Conservation (phyloP, 2,888 invertebrate genomes). For the Lepas anatifera region DNA sequence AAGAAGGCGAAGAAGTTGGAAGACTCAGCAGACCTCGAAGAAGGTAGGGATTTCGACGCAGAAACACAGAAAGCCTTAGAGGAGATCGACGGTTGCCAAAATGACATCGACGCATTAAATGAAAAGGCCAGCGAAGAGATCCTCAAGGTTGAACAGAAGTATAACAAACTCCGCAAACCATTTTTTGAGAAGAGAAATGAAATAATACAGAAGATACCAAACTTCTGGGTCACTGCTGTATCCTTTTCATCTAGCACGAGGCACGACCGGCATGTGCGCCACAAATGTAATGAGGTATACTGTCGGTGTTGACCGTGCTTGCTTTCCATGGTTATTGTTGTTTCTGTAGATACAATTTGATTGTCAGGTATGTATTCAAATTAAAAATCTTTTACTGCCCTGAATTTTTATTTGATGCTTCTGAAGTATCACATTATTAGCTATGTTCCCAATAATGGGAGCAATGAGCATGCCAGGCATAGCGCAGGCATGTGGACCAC, state of each 20-base stretch:
- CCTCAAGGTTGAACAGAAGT: slow-evolving; percentile 66
- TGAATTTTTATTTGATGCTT: background rate
- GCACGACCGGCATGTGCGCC: background rate
- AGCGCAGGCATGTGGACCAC: too few species aligned
- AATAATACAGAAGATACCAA: slow-evolving; percentile 61
- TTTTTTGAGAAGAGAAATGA: slow-evolving; percentile 61
- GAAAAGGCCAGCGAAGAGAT: slow-evolving; percentile 76
- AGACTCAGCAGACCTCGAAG: slow-evolving; percentile 28
- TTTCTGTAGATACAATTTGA: too few species aligned
- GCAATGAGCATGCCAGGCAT: too few species aligned
- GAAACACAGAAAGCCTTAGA: slow-evolving; percentile 53
- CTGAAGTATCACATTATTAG: too few species aligned
- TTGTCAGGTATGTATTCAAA: too few species aligned
- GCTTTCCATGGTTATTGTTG: too few species aligned
- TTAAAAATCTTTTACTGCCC: too few species aligned
- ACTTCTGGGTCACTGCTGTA: slow-evolving; percentile 76
- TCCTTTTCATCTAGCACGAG: slow-evolving; percentile 36
- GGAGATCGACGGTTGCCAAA: slow-evolving; percentile 67
- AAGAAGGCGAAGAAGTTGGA: slow-evolving; percentile 39
- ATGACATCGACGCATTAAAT: slow-evolving; percentile 65
- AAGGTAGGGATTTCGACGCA: slow-evolving; percentile 39
- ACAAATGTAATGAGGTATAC: background rate
- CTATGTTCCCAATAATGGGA: too few species aligned
- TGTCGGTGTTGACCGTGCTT: too few species aligned
- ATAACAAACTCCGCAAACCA: slow-evolving; percentile 63